Percentiles rank a stretch among this genome's conserved stretches.
phyloP scores from a whole-genome alignment of 2,113 vertebrate genomes.

The Elaphurus davidianus region DNA sequence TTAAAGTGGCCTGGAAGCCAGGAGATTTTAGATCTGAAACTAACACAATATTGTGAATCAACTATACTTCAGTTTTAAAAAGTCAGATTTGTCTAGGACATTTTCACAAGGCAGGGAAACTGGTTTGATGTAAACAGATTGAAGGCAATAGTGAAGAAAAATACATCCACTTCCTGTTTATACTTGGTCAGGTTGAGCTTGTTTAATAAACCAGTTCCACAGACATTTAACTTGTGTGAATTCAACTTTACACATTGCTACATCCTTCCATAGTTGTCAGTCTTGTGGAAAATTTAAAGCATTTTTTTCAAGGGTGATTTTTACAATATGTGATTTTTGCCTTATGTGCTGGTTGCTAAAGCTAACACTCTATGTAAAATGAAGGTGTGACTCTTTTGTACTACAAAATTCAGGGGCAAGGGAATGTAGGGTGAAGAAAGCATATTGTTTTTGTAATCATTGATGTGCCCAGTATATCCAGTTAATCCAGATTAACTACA shows the following conservation, averaged over 20 bases:
- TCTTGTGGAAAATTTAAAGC: not conserved
- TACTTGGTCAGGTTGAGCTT: not conserved
- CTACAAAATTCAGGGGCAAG: not conserved
- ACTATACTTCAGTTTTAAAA: not conserved
- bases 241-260: not conserved
- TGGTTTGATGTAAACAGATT: not conserved
- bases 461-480: not conserved
- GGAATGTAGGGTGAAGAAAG: not conserved
- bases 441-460: not conserved
- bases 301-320: slow-evolving; percentile 22
- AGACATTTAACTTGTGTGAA: not conserved
- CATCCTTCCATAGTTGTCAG: not conserved
- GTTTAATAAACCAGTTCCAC: slow-evolving; percentile 26
- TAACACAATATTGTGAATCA: not conserved
- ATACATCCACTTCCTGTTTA: slow-evolving; percentile 31
- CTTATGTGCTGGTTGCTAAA: not conserved
- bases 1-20: not conserved
- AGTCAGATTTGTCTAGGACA: slow-evolving; percentile 15
- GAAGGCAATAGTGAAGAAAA: slow-evolving; percentile 42
- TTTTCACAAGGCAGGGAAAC: slow-evolving; percentile 12
- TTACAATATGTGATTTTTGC: not conserved
- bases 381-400: not conserved
- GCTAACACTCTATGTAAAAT: not conserved
- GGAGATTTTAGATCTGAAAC: not conserved
- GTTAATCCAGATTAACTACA: not conserved